These are phyloP conservation scores for Drosophila cognata DNA, from an alignment of 2,888 invertebrate species.

Conservation along the genomic window DNA sequence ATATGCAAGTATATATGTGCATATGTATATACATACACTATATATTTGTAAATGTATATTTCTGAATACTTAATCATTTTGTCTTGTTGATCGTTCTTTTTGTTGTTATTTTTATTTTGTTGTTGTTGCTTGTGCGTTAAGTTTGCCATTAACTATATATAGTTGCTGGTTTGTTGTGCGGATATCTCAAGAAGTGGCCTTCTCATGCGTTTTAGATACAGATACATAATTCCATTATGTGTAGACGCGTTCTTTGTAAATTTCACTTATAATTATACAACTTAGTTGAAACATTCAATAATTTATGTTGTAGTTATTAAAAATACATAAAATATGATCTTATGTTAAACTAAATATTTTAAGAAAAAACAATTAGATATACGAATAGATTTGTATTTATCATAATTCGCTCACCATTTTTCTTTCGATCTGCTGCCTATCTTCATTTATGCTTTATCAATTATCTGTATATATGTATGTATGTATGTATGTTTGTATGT, in stretches of 20 bases:
- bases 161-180: conserved; percentile 46
- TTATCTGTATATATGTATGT: conserved; percentile 6
- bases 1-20: conserved; percentile 24
- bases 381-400: conserved; percentile 28
- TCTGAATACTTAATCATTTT: conserved; percentile 24
- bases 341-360: conserved; percentile 66
- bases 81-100: conserved; percentile 25
- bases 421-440: not conserved
- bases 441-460: conserved; percentile 4
- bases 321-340: conserved; percentile 77
- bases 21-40: conserved; percentile 21
- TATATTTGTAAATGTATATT: conserved; percentile 28
- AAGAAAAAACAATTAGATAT: conserved; percentile 71
- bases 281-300: conserved; percentile 81
- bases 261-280: conserved; percentile 79
- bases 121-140: conserved; percentile 55
- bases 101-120: conserved; percentile 3
- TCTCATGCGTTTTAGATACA: conserved; percentile 54
- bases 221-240: conserved; percentile 77
- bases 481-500: conserved; percentile 23
- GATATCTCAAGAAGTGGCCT: conserved; percentile 34
- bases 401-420: conserved; percentile 6
- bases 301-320: conserved; percentile 61
- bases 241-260: conserved; percentile 49
- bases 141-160: conserved; percentile 34